Evolutionary conservation across 2,888 invertebrate genomes (phyloP).

Genomic region (Andrena fulva): DNA sequence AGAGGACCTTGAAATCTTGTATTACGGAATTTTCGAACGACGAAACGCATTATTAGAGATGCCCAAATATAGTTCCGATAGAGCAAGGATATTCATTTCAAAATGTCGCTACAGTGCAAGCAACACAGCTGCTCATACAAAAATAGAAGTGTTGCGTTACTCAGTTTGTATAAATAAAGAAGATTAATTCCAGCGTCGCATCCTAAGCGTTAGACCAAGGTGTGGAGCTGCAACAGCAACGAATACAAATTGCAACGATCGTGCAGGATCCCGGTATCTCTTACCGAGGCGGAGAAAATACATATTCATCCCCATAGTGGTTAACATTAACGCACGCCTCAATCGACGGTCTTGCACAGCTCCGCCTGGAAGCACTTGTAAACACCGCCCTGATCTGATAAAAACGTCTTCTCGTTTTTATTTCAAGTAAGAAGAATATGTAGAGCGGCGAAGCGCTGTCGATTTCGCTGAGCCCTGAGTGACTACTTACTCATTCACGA

Average conservation of each 20-base stretch:
- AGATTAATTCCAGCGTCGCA: slow-evolving; percentile 57
- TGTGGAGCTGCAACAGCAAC: slow-evolving; percentile 55
- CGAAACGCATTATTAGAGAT: too few relatives aligned
- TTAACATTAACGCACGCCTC: slow-evolving; percentile 43
- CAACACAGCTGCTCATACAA: too few relatives aligned
- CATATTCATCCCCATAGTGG: slow-evolving; percentile 56
- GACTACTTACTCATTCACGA: too few relatives aligned
- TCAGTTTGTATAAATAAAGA: slow-evolving; percentile 48
- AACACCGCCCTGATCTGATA: slow-evolving; percentile 9
- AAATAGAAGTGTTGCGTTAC: too few relatives aligned
- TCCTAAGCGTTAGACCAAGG: slow-evolving; percentile 39
- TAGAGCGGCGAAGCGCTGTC: too few relatives aligned
- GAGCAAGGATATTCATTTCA: too few relatives aligned
- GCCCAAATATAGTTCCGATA: too few relatives aligned
- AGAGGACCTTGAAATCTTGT: neutral
- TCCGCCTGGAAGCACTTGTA: slow-evolving; percentile 13
- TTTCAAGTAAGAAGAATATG: neutral
- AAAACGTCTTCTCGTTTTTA: neutral
- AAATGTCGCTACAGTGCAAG: too few relatives aligned
- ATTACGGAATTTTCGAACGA: neutral
- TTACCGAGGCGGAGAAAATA: slow-evolving; percentile 52
- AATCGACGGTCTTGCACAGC: slow-evolving; percentile 34
- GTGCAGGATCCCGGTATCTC: slow-evolving; percentile 47
- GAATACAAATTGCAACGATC: slow-evolving; percentile 71
- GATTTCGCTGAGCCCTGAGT: too few relatives aligned